Conservation (phyloP, 2,113 vertebrate species). For the Struthio camelus region DNA sequence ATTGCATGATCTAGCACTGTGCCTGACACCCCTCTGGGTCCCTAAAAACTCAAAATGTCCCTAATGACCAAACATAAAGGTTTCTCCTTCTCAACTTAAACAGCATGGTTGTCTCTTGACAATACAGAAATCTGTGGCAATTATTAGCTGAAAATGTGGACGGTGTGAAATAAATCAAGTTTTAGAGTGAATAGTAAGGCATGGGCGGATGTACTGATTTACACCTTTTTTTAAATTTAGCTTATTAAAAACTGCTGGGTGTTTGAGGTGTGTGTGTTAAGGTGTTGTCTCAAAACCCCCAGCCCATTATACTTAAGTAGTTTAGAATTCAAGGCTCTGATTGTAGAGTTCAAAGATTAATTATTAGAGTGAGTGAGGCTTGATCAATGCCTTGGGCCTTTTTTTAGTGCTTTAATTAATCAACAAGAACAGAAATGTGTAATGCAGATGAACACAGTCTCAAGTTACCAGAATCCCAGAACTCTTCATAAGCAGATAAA, state of each 20-base stretch:
- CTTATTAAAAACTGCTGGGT: neutral
- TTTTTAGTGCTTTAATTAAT: conserved; percentile 18
- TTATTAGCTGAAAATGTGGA: neutral
- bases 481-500: neutral
- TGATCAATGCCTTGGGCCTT: neutral
- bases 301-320: neutral
- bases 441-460: conserved; percentile 4
- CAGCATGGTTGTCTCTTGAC: neutral
- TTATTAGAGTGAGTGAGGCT: conserved; percentile 1
- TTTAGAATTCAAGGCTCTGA: conserved; percentile 12
- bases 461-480: neutral
- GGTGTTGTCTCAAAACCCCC: neutral
- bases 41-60: neutral
- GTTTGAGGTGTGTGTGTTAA: neutral
- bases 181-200: neutral
- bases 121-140: neutral
- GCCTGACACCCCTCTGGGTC: neutral
- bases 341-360: conserved; percentile 28
- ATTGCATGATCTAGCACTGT: accelerated
- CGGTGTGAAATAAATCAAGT: neutral
- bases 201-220: neutral
- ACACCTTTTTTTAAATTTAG: neutral
- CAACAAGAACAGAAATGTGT: conserved; percentile 6
- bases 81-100: neutral
- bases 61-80: neutral